Base-by-base conservation (phyloP, 2,797 vertebrate species). In the Pelochelys cantorii region DNA sequence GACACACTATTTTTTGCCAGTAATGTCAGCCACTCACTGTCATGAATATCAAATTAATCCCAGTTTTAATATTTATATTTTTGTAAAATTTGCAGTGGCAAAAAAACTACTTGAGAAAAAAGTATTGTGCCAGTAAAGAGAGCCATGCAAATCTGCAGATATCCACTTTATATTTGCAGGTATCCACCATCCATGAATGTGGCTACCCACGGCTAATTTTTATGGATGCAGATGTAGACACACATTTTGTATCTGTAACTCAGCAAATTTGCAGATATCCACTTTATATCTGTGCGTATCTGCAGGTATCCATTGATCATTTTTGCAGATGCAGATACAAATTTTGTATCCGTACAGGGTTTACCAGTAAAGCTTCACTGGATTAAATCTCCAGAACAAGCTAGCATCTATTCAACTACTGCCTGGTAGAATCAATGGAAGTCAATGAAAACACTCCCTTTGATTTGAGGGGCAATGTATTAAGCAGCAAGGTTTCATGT, bases 391-490 rank as follows among this genome's bases (percentile, higher is more conserved):
- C 5, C 0, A 4, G 6, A 1, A 12, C 37, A 89, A 59, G 10
- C 9, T 0, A 1, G 1, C 48, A 56, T 7, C 34, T 57, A 42
- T 27, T 71, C 34, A 75, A 48, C 2, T 5, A 3, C 1, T 53
- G 31, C 14, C 11, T 0, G 65, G 17, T 3, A 1, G 0, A 1
- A 2, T 15, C 80, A 74, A 11, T 0, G 2, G 7, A 13, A 48
- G 42, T 48, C 42, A 48, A 48, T 48, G 42, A 48, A 48, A 68
- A 88, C 11, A 23, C 15, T 53, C 22, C 37, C 48, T 54, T 37
- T 3, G 74, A 13, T 18, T 12, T 3, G 7, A 5, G 25, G 37
- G 42, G 54, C n/a, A 34, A 37, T 71, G 10, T 17, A 71, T 22
- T 20, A 71, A 18, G 65, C 20, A 20, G 65, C 65, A 23, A 34